Evolutionary conservation across 2,113 vertebrate genomes (phyloP).

Genomic region (Helogale parvula): DNA sequence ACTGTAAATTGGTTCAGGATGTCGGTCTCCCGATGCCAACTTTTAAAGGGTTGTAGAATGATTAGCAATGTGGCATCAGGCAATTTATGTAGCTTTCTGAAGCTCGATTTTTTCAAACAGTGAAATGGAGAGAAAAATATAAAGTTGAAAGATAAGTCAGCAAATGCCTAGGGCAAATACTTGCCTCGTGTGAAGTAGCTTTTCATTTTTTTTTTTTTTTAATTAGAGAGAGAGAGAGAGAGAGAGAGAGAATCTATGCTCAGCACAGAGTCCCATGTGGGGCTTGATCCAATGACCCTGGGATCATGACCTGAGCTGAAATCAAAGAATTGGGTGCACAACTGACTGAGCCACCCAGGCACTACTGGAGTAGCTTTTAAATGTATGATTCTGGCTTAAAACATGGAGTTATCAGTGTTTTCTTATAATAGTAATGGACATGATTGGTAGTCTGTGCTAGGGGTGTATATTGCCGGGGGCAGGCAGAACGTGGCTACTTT

Average conservation of each 20-base stretch:
- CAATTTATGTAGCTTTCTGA: conserved; percentile 17
- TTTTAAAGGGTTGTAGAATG: neutral
- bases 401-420: neutral
- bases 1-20: neutral
- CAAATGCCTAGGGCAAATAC: neutral
- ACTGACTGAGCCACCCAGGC: too few species aligned
- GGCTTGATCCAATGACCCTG: too few species aligned
- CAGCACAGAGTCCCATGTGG: too few species aligned
- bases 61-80: neutral
- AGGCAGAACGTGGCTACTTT: neutral
- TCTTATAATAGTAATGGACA: neutral
- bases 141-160: neutral
- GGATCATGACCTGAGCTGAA: too few species aligned
- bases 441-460: neutral
- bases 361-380: neutral
- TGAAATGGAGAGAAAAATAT: neutral
- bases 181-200: neutral
- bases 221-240: too few species aligned
- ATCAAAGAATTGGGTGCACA: too few species aligned
- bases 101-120: conserved; percentile 7
- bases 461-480: neutral
- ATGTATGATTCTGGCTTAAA: neutral
- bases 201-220: neutral
- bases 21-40: neutral
- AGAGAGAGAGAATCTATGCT: too few species aligned